Evolutionary conservation across 2,113 vertebrate genomes (phyloP).

Genomic region (Todiramphus saurophagus): DNA sequence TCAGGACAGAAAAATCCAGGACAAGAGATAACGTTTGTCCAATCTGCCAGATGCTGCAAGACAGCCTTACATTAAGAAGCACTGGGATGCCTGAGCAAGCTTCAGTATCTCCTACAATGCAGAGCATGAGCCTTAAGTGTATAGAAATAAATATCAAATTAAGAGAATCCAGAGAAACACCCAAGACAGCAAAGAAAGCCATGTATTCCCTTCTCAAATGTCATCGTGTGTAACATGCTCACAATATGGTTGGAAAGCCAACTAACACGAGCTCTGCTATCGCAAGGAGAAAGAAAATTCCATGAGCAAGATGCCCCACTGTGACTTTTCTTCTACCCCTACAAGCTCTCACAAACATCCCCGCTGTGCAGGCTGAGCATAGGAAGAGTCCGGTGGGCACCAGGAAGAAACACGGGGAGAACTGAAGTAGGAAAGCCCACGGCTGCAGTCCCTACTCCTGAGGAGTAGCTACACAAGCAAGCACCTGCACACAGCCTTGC

Average conservation of each 20-base stretch:
- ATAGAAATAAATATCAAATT: not conserved
- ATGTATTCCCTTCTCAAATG: not conserved
- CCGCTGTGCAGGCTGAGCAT: rapidly evolving
- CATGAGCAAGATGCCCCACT: not conserved
- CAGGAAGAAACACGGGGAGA: not conserved
- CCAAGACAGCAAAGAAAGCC: not conserved
- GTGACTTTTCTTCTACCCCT: not conserved
- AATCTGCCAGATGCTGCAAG: not conserved
- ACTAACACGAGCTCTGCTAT: not conserved
- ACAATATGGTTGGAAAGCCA: not conserved
- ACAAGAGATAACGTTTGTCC: not conserved
- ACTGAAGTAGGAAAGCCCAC: not conserved
- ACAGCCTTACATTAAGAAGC: not conserved
- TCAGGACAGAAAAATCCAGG: not conserved
- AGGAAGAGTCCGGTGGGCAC: not conserved
- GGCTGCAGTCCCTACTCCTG: rapidly evolving
- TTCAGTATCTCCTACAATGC: not conserved
- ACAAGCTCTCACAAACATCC: not conserved
- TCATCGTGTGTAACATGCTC: not conserved
- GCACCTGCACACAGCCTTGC: not conserved
- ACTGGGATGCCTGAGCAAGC: not conserved
- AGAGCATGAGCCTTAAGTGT: not conserved
- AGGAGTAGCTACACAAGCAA: rapidly evolving
- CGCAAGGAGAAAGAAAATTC: not conserved
- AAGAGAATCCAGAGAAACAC: not conserved